Evolutionary conservation across 2,797 vertebrate species (phyloP).

Genomic region (Peromyscus melanophrys): DNA sequence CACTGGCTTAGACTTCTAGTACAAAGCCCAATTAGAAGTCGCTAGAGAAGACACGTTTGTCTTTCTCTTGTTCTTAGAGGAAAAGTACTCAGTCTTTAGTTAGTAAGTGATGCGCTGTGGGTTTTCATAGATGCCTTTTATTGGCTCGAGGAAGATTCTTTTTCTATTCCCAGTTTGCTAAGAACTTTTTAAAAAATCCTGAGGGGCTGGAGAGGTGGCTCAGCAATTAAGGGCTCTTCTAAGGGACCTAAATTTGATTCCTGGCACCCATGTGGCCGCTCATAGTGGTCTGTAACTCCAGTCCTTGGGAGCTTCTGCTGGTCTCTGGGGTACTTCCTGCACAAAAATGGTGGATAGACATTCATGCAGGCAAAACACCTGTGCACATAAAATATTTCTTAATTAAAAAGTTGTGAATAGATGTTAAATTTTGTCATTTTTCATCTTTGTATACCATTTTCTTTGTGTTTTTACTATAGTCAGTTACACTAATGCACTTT

Average conservation of each 20-base stretch:
- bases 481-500: background rate
- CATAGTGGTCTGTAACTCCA: background rate
- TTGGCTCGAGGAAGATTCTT: background rate
- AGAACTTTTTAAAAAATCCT: background rate
- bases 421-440: background rate
- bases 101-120: background rate
- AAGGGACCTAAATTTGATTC: background rate
- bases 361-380: background rate
- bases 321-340: background rate
- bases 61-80: background rate
- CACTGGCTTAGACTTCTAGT: background rate
- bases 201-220: background rate
- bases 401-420: background rate
- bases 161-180: background rate
- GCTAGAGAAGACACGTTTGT: background rate
- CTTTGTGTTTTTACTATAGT: constrained; percentile 5
- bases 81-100: background rate
- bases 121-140: constrained; percentile 2
- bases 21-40: background rate
- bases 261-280: background rate
- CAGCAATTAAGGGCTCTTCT: background rate
- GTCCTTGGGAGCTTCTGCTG: background rate
- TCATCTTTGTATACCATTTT: background rate
- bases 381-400: background rate
- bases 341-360: background rate